Base-by-base conservation (phyloP, 2,113 vertebrate genomes). In the Notothenia rossii region DNA sequence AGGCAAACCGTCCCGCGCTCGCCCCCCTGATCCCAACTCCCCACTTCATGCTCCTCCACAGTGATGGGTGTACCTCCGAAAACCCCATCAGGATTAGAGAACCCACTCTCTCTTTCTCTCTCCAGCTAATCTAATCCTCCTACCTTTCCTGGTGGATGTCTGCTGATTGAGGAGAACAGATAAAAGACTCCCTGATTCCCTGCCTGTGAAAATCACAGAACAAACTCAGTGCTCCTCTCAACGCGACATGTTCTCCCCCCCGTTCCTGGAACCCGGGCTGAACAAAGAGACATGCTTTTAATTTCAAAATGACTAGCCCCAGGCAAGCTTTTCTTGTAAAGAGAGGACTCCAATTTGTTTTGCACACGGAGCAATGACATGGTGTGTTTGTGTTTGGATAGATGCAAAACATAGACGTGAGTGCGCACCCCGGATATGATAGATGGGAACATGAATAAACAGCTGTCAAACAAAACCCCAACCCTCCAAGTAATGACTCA, bases 51-150 rank as follows among this genome's bases (percentile, higher is more conserved):
- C 84, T 81, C 53, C 86, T 84, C 79, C 83, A 74, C 84, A 86
- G 90, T 72, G 81, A 84, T 77, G 87, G 87, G 48, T 80, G 74
- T 59, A 90, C 87, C 84, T 81, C 70, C 84, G 75, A 83, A 91
- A 92, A 88, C 81, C 87, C 91, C 86, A 89, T 86, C 89, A 91
- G 92, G 89, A 93, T 93, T 93, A 92, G 63, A 88, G 77, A 83
- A 75, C 46, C 83, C 84, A 58, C 88, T 90, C 84, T 81, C 79
- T 86, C 83, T 64, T 55, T 85, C 76, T 87, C 89, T 80, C 72
- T 83, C 79, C 20, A 55, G 86, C 90, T 91, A 90, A 91, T 85
- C 86, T 91, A 86, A 92, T 92, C 91, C 91, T 83, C 86, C 86
- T 86, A 84, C 90, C 90, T 85, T 80, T 87, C 77, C 90, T 83